Evolutionary conservation across 2,888 invertebrate genomes (phyloP), one percentile per base, ranked within the genome.

Genomic region (Cerceris rybyensis): DNA sequence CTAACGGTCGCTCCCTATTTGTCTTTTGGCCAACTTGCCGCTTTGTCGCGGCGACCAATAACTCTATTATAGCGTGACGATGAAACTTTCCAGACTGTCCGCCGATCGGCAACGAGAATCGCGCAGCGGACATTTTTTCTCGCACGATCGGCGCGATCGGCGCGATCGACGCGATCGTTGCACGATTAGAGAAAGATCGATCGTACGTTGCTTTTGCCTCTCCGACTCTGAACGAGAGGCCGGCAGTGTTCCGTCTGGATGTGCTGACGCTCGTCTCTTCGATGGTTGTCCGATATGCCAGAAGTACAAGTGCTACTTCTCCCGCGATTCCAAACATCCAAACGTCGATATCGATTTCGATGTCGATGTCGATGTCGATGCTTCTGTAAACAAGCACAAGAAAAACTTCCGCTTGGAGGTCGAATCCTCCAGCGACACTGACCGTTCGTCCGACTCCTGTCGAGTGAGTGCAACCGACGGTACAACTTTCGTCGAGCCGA

Each of bases 281-380:
- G 90, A 89, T 17, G 88, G 83, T 46, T 92, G 92, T 68, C 86
- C 89, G 1, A 87, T 92, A 58, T 92, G 92, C 71, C 86, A 85
- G 2, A 90, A 86, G 64, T 92, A 92, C 72, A 87, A 88, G 55
- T 90, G 87, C 70, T 91, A 90, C 67, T 92, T 92, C 72, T 80
- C 87, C 17, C 72, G 78, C 11, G 70, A 78, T 4, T 71, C 11
- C 14, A 39, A 60, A 0, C 17, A 7, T 50, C 28, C 49, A 2
- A 46, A 5, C 17, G 8, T 14, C 16, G 60, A 69, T 5, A 7
- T 7, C 8, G 8, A 42, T 1, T 14, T 7, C 7, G 11, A n/a
- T n/a, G 5, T 7, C 13, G 50, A 50, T 13, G 6, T 9, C 6
- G 11, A 50, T 50, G 2, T 6, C 50, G n/a, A 50, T 7, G n/a